Evolutionary conservation across 2,888 invertebrate genomes (phyloP).

Genomic region (Platynereis dumerilii): DNA sequence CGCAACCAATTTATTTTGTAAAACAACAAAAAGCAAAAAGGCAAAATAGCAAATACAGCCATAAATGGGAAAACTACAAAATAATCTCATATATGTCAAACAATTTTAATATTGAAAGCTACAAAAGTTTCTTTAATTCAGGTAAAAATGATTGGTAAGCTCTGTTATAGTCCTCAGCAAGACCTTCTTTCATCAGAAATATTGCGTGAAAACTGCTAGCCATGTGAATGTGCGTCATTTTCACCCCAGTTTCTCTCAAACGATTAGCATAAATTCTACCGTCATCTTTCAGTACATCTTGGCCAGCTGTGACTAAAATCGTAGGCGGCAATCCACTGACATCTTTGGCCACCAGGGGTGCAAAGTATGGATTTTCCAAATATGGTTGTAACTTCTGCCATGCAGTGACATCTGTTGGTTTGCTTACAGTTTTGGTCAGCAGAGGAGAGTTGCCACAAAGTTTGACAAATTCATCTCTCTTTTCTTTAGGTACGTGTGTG

Average conservation of each 20-base stretch:
- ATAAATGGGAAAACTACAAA: too few relatives aligned
- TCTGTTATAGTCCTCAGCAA: slow-evolving; percentile 2
- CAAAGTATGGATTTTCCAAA: slow-evolving; percentile 44
- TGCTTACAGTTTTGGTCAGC: background rate
- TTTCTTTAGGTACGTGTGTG: background rate
- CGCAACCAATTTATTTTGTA: too few relatives aligned
- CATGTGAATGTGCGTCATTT: slow-evolving; percentile 11
- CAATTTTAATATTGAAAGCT: too few relatives aligned
- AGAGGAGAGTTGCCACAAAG: slow-evolving; percentile 1
- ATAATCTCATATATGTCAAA: too few relatives aligned
- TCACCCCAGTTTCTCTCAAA: slow-evolving; percentile 36
- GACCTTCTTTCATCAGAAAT: slow-evolving; percentile 1
- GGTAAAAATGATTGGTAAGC: background rate
- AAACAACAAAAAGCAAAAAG: too few relatives aligned
- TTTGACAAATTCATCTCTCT: background rate
- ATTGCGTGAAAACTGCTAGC: slow-evolving; percentile 14
- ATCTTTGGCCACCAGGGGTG: slow-evolving; percentile 45
- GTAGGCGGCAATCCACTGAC: slow-evolving; percentile 43
- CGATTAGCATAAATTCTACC: slow-evolving; percentile 43
- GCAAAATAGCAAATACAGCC: too few relatives aligned
- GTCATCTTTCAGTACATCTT: slow-evolving; percentile 50
- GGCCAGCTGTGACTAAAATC: slow-evolving; percentile 45
- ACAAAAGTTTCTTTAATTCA: too few relatives aligned
- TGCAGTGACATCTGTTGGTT: background rate
- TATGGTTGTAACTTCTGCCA: slow-evolving; percentile 1